A percentile compares a stretch with the other conserved stretches of the same genome.
Conservation (phyloP, 2,797 vertebrate genomes). For the Pseudochirops cupreus region DNA sequence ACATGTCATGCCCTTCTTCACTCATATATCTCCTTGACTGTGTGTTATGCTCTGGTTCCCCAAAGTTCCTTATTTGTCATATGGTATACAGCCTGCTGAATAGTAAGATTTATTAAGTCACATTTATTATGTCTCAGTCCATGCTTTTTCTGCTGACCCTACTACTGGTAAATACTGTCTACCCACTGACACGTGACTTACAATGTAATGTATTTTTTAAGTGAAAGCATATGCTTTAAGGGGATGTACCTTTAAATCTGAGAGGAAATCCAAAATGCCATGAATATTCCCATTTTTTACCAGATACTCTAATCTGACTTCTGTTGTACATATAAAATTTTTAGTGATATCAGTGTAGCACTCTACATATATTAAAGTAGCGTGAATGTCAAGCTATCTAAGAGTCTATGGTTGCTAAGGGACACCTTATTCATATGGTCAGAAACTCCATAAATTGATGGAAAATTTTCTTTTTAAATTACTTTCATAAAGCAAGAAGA, state of each 20-base stretch:
- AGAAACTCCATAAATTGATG: conserved; percentile 28
- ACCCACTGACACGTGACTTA: not conserved
- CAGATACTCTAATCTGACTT: not conserved
- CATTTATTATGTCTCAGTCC: not conserved
- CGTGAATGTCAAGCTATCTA: not conserved
- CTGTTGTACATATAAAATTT: not conserved
- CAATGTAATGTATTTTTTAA: not conserved
- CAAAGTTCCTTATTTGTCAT: not conserved
- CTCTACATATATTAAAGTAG: not conserved
- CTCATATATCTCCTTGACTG: not conserved
- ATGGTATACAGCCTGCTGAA: not conserved
- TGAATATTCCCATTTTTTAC: not conserved
- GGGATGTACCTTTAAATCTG: not conserved
- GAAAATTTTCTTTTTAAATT: conserved; percentile 43
- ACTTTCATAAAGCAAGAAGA: conserved; percentile 23
- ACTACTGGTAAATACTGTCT: not conserved
- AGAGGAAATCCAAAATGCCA: not conserved
- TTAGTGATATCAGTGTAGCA: not conserved
- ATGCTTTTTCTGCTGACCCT: not conserved
- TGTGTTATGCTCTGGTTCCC: not conserved
- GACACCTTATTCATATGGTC: not conserved
- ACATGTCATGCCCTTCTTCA: not conserved
- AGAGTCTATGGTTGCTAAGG: conserved; percentile 1
- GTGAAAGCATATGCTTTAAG: not conserved
- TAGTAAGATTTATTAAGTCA: not conserved